Base-by-base conservation (phyloP, 2,113 vertebrate species). In the Larimichthys polyactis region DNA sequence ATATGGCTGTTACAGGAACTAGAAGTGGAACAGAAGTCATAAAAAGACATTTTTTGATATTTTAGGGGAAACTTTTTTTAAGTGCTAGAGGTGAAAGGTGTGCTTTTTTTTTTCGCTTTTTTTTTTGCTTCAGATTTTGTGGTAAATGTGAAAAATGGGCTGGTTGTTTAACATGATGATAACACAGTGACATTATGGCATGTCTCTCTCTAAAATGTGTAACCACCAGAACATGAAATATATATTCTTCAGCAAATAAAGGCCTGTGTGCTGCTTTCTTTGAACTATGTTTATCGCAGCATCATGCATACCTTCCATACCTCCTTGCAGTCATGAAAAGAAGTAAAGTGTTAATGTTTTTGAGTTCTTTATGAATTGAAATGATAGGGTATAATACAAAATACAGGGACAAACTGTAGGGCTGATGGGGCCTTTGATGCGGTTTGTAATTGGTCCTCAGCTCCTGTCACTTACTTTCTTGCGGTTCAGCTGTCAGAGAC, bases 1-100 rank as follows among this genome's bases (percentile, higher is more conserved):
- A 94, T 84, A 95, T 94, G 94, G 94, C 85, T 93, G 91, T 95
- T 94, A 93, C 79, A 86, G 88, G 77, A 91, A 86, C 90, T 88
- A 87, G 92, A 94, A 95, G 94, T 95, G 93, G 94, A 96, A 94
- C 94, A 93, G 89, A 91, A 95, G 90, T 95, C 92, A 91, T 92
- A 87, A 91, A 92, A 93, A 91, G 81, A 90, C 67, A 7, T 85
- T 92, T 88, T 92, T 88, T 82, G 70, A 85, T 84, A 78, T 90
- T 88, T 91, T 75, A 76, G 49, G 75, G 81, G 81, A 81, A 88
- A 92, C 75, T 90, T 90, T 92, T 86, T 80, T 86, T 80, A 83
- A 89, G 79, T 66, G 36, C 51, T 55, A 17, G 74, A 78, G 75
- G 68, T 87, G 63, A 78, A 62, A 81, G 72, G 71, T 91, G 74